A percentile compares a stretch with the other conserved stretches of the same genome.
These are phyloP conservation scores for Thalassarche chlororhynchos DNA, from an alignment of 2,113 vertebrate species.

Conservation along the genomic window DNA sequence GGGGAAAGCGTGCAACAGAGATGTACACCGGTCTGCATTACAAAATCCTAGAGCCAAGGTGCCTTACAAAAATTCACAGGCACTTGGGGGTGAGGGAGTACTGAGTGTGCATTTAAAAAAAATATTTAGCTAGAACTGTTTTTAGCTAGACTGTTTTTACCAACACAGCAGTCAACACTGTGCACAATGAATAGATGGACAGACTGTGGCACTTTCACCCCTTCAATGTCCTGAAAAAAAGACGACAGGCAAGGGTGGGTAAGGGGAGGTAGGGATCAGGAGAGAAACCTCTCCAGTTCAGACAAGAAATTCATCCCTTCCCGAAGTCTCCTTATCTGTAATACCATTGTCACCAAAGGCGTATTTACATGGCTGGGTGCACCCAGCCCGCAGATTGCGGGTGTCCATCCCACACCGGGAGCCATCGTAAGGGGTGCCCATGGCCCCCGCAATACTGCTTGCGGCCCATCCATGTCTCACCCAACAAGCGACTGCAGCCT, in stretches of 20 bases:
- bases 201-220: neutral
- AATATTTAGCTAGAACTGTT: neutral
- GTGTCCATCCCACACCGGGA: neutral
- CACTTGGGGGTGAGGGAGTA: neutral
- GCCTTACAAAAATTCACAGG: neutral
- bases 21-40: neutral
- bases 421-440: neutral
- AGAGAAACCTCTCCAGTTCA: neutral
- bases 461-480: rapidly evolving
- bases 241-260: neutral
- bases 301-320: neutral
- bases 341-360: neutral
- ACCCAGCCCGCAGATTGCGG: neutral
- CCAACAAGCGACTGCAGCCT: neutral
- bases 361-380: neutral
- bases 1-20: neutral
- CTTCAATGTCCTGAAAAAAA: neutral
- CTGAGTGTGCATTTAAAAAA: neutral
- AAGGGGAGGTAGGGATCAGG: neutral
- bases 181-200: neutral
- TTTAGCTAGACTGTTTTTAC: neutral
- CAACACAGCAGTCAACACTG: neutral
- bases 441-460: rapidly evolving
- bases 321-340: neutral
- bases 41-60: neutral